A percentile compares a stretch with the other conserved stretches of the same genome.
phyloP scores from a whole-genome alignment of 1,140 invertebrate genomes.

The Sitodiplosis mosellana region DNA sequence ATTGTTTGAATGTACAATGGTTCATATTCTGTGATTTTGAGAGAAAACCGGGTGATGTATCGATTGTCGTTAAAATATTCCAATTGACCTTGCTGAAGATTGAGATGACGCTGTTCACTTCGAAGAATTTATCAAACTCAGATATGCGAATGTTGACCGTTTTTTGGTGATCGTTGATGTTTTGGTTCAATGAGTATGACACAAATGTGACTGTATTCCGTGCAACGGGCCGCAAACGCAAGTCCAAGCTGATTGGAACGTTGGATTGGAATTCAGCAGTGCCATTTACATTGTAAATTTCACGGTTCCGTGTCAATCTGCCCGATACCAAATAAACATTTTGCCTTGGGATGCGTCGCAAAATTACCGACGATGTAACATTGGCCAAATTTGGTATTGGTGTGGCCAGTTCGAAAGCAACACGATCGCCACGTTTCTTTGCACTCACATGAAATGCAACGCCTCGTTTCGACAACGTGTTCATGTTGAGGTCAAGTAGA shows the following conservation, averaged over 20 bases:
- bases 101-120: conserved; percentile 19
- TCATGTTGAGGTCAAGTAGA: conserved; percentile 15
- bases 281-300: conserved; percentile 15
- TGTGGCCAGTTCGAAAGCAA: conserved; percentile 20
- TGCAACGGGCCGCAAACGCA: conserved; percentile 14
- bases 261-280: conserved; percentile 9
- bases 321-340: background rate
- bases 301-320: conserved; percentile 11
- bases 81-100: conserved; percentile 8
- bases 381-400: conserved; percentile 18
- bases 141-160: conserved; percentile 18
- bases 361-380: conserved; percentile 18
- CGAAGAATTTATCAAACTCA: conserved; percentile 18
- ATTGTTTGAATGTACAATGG: conserved; percentile 16
- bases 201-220: conserved; percentile 17
- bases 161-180: conserved; percentile 10
- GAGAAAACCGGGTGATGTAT: background rate
- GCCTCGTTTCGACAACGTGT: conserved; percentile 10
- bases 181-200: conserved; percentile 13
- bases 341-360: background rate
- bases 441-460: conserved; percentile 15
- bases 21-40: conserved; percentile 17
- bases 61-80: conserved; percentile 13
- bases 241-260: conserved; percentile 11
- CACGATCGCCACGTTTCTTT: conserved; percentile 13